Percentiles rank a stretch among this genome's conserved stretches.
These are phyloP conservation scores for Adelognathus sp. DNA, from an alignment of 2,888 invertebrate genomes.

Conservation along the genomic window DNA sequence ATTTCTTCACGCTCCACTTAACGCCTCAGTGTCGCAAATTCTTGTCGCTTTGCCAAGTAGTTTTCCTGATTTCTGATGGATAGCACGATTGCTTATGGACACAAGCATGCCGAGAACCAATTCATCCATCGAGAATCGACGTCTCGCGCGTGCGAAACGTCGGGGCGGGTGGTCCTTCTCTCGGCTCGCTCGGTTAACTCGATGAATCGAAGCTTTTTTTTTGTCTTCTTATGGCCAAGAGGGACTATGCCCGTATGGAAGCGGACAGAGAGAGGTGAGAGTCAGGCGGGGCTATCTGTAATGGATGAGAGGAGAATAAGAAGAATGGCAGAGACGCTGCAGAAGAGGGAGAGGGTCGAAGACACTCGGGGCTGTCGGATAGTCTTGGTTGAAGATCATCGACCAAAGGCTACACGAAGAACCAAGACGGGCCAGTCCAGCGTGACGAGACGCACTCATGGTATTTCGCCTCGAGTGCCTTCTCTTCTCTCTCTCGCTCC, in stretches of 20 bases:
- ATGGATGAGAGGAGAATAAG: conserved; percentile 11
- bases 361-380: conserved; percentile 18
- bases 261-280: conserved; percentile 17
- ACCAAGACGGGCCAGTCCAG: conserved; percentile 17
- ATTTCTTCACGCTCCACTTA: background rate
- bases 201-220: conserved; percentile 42
- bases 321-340: background rate
- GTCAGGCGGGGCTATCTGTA: background rate
- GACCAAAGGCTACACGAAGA: conserved; percentile 13
- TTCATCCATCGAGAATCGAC: conserved; percentile 47
- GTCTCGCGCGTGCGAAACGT: conserved; percentile 49
- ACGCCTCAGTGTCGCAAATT: background rate
- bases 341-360: conserved; percentile 1
- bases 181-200: conserved; percentile 6
- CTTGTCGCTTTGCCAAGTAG: conserved; percentile 3
- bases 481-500: conserved; percentile 2
- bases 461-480: conserved; percentile 24
- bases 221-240: conserved; percentile 30
- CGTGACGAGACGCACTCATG: conserved; percentile 24
- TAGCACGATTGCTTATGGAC: background rate
- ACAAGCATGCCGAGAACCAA: conserved; percentile 20
- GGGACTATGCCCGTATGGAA: conserved; percentile 10
- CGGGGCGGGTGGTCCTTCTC: conserved; percentile 42
- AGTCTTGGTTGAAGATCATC: conserved; percentile 23
- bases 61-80: conserved; percentile 12